Evolutionary conservation across 2,113 vertebrate species (phyloP).

Genomic region (Xerus inauris): DNA sequence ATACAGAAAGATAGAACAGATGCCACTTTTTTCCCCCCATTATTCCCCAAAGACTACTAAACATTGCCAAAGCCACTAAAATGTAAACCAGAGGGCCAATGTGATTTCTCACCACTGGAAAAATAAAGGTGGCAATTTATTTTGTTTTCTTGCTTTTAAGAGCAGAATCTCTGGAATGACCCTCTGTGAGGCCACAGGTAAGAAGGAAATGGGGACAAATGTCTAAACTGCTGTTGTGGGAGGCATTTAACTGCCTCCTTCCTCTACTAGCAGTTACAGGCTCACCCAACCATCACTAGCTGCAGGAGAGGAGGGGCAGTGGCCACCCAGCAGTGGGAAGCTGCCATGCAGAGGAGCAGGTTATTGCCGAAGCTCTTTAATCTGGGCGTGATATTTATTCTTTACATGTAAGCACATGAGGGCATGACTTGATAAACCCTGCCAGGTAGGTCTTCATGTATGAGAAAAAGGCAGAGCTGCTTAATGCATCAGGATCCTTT

Average conservation of each 20-base stretch:
- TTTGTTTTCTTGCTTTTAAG: conserved; percentile 45
- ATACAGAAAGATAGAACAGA: conserved; percentile 22
- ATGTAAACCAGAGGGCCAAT: neutral
- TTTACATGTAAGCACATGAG: conserved; percentile 79
- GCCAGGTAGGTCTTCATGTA: conserved; percentile 76
- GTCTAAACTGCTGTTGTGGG: neutral
- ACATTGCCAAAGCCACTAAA: neutral
- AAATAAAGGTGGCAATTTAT: neutral
- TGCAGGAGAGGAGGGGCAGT: neutral
- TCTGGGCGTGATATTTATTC: conserved; percentile 83
- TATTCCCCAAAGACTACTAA: neutral
- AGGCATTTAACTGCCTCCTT: conserved; percentile 6
- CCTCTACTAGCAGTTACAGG: neutral
- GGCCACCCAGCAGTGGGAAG: conserved; percentile 65
- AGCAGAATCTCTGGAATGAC: conserved; percentile 10
- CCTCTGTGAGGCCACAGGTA: conserved; percentile 35
- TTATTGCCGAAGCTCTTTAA: conserved; percentile 83
- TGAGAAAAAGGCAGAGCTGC: conserved; percentile 74
- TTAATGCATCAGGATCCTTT: conserved; percentile 75
- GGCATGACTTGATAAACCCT: conserved; percentile 77
- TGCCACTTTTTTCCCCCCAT: neutral
- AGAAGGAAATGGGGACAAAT: conserved; percentile 29
- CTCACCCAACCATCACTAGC: conserved; percentile 71
- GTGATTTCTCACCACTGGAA: neutral
- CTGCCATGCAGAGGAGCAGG: conserved; percentile 75